Evolutionary conservation across 2,888 invertebrate genomes (phyloP).

Genomic region (Drosophila leonis): DNA sequence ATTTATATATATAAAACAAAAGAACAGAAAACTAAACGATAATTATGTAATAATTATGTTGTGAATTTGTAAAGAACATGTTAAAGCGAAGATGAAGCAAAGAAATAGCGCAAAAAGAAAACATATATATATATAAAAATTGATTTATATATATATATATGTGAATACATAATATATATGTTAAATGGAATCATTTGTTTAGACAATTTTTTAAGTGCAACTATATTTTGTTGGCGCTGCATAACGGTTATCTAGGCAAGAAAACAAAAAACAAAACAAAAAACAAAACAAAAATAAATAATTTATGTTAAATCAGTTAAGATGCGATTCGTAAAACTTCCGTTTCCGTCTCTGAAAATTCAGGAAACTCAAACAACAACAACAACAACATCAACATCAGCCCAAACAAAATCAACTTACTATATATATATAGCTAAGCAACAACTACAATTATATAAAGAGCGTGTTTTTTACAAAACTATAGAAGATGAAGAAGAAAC

Average conservation of each 20-base stretch:
- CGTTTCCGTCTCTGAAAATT: constrained; percentile 27
- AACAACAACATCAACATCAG: constrained; percentile 11
- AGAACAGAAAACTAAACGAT: constrained; percentile 44
- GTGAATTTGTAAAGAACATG: constrained; percentile 61
- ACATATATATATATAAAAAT: neutral
- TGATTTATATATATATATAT: constrained; percentile 14
- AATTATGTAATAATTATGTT: constrained; percentile 73
- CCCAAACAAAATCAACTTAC: constrained; percentile 16
- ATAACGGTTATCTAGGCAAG: constrained; percentile 25
- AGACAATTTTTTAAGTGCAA: constrained; percentile 58
- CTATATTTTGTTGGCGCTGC: constrained; percentile 29
- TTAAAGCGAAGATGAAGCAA: constrained; percentile 24
- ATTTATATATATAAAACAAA: constrained; percentile 12
- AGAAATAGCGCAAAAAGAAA: constrained; percentile 63
- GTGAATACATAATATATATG: constrained; percentile 2
- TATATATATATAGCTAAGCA: constrained; percentile 25
- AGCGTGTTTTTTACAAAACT: constrained; percentile 50
- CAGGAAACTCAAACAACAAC: constrained; percentile 13
- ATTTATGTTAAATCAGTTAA: constrained; percentile 43
- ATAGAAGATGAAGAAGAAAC: constrained; percentile 22
- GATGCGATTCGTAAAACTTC: constrained; percentile 42
- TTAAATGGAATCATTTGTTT: constrained; percentile 54
- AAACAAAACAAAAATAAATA: constrained; percentile 4
- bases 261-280: constrained; percentile 1
- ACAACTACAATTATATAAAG: constrained; percentile 41